A percentile compares a stretch with the other conserved stretches of the same genome.
Conservation (phyloP, 1,140 invertebrate genomes). For the Monochamus saltuarius region DNA sequence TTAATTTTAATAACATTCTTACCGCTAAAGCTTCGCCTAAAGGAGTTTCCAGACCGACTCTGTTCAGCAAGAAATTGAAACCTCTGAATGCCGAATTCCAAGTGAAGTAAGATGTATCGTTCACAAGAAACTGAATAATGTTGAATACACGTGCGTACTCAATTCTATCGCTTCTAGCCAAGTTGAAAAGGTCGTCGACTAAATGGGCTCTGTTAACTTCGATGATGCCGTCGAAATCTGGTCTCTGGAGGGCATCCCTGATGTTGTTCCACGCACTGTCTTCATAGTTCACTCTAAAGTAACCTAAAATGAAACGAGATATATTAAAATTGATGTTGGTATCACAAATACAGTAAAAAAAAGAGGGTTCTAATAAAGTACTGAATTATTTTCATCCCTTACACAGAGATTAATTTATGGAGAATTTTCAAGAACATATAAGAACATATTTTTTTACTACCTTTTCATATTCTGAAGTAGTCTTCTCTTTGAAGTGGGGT, state of each 20-base stretch:
- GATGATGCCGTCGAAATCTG: conserved; percentile 59
- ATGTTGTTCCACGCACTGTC: conserved; percentile 65
- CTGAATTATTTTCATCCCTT: too few species aligned
- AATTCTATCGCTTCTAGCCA: conserved; percentile 54
- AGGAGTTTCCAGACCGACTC: conserved; percentile 16
- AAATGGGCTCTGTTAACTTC: conserved; percentile 75
- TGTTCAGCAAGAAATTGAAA: conserved; percentile 54
- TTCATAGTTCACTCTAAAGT: conserved; percentile 81
- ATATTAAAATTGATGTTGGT: too few species aligned
- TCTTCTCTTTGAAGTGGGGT: too few species aligned
- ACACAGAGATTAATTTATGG: too few species aligned
- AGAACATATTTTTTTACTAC: too few species aligned
- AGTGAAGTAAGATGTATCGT: conserved; percentile 64
- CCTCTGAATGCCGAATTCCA: conserved; percentile 63
- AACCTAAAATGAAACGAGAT: conserved; percentile 55
- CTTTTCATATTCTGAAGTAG: too few species aligned
- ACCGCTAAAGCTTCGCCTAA: conserved; percentile 21
- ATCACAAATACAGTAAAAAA: too few species aligned
- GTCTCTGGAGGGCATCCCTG: conserved; percentile 55
- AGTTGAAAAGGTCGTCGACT: conserved; percentile 75
- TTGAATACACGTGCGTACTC: conserved; percentile 56
- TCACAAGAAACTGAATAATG: conserved; percentile 59
- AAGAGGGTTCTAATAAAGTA: too few species aligned
- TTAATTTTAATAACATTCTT: not conserved
- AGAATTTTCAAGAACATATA: too few species aligned